These are phyloP conservation scores for Oxycera nigricornis DNA, from an alignment of 2,888 invertebrate species.

Conservation along the genomic window DNA sequence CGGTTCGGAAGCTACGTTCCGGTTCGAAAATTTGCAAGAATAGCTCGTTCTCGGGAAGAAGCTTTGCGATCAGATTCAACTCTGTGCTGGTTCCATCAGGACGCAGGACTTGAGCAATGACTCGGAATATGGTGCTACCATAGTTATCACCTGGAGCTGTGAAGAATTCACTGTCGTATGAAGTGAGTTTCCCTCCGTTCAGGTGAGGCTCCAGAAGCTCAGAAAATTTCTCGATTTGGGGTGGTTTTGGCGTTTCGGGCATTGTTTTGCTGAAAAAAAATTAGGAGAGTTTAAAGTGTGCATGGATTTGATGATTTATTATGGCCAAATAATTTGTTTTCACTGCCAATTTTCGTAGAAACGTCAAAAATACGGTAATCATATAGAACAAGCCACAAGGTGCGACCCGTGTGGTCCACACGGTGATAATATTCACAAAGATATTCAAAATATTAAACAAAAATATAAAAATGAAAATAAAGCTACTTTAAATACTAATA, in stretches of 20 bases:
- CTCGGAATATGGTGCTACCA: conserved; percentile 66
- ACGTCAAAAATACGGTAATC: too few species aligned
- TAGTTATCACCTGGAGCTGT: conserved; percentile 69
- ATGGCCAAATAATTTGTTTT: too few species aligned
- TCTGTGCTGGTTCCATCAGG: conserved; percentile 53
- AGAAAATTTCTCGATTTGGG: conserved; percentile 54
- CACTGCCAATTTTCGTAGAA: too few species aligned
- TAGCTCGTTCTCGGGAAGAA: conserved; percentile 66
- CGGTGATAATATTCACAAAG: too few species aligned
- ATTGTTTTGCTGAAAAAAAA: not conserved
- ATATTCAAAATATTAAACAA: too few species aligned
- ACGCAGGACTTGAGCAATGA: conserved; percentile 56
- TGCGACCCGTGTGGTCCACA: too few species aligned
- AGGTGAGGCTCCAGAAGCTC: conserved; percentile 54
- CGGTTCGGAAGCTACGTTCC: conserved; percentile 67
- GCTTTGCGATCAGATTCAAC: conserved; percentile 66
- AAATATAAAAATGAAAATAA: too few species aligned
- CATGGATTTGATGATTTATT: too few species aligned
- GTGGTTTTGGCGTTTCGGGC: conserved; percentile 47
- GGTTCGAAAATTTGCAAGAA: conserved; percentile 65
- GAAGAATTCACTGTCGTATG: conserved; percentile 60
- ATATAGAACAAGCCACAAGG: too few species aligned
- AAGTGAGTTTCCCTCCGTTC: conserved; percentile 54
- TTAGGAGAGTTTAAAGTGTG: not conserved
- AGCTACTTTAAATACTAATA: too few species aligned